Evolutionary conservation across 2,113 vertebrate genomes (phyloP).

Genomic region (Oreotrochilus melanogaster): DNA sequence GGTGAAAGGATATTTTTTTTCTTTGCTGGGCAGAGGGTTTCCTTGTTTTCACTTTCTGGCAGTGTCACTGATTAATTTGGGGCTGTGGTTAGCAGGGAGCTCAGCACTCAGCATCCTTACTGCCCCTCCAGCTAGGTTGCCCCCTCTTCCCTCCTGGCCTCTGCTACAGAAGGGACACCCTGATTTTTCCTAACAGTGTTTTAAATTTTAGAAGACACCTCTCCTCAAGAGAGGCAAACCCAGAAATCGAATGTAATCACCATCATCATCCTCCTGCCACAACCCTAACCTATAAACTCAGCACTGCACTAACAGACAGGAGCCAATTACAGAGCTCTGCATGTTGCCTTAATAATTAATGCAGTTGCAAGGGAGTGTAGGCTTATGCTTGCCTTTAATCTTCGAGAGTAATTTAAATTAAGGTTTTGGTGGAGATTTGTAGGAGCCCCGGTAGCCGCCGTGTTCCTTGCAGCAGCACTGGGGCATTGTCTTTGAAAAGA

Average conservation of each 20-base stretch:
- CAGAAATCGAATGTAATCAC: neutral
- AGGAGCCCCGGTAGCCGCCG: fast-evolving
- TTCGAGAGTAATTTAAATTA: neutral
- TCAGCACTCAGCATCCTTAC: neutral
- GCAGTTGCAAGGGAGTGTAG: neutral
- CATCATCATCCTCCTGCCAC: neutral
- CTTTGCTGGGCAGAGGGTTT: fast-evolving
- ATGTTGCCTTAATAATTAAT: conserved; percentile 57
- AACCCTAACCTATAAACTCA: neutral
- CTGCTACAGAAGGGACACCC: neutral
- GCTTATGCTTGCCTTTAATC: conserved; percentile 8
- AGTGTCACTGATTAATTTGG: neutral
- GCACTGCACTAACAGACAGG: neutral
- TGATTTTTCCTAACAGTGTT: neutral
- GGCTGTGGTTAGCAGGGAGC: neutral
- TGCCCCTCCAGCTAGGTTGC: neutral
- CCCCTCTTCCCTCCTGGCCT: neutral
- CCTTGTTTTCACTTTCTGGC: neutral
- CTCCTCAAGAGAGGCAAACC: neutral
- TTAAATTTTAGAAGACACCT: neutral
- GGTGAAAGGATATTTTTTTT: neutral
- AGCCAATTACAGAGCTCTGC: conserved; percentile 59
- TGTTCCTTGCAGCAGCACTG: neutral
- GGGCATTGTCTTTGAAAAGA: neutral
- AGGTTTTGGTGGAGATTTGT: neutral